Conservation (phyloP, 2,888 invertebrate species). For the Slavum lentiscoides region DNA sequence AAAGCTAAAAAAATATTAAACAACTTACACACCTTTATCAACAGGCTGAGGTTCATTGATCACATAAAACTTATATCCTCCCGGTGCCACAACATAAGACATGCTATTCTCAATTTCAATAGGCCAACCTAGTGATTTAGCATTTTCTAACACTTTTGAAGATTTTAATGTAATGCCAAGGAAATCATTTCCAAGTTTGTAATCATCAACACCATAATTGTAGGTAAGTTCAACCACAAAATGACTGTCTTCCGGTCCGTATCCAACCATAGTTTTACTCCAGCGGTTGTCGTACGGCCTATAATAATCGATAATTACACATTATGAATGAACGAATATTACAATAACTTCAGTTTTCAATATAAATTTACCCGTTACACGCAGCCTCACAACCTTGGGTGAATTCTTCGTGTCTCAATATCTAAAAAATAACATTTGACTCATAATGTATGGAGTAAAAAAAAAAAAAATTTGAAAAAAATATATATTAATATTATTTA, state of each 20-base stretch:
- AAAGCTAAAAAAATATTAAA: background rate
- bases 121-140: slow-evolving; percentile 74
- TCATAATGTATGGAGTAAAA: background rate
- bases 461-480: background rate
- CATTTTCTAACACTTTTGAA: slow-evolving; percentile 74
- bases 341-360: background rate
- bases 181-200: slow-evolving; percentile 84
- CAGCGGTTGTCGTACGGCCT: slow-evolving; percentile 97
- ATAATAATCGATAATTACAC: slow-evolving; percentile 56
- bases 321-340: slow-evolving; percentile 33
- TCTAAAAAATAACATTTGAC: slow-evolving; percentile 63
- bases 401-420: slow-evolving; percentile 96
- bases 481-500: background rate
- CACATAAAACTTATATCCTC: slow-evolving; percentile 86
- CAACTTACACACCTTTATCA: slow-evolving; percentile 65
- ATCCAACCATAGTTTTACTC: slow-evolving; percentile 99
- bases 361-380: slow-evolving; percentile 83
- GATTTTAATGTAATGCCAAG: slow-evolving; percentile 82
- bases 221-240: slow-evolving; percentile 97
- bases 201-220: slow-evolving; percentile 89
- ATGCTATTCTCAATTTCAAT: slow-evolving; percentile 67
- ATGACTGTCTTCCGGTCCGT: slow-evolving; percentile 90
- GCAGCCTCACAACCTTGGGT: slow-evolving; percentile 94
- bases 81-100: slow-evolving; percentile 79
- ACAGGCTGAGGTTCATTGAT: slow-evolving; percentile 72